A percentile compares a stretch with the other conserved stretches of the same genome.
Conservation (phyloP, 2,888 invertebrate genomes). For the Andrena chrysosceles region DNA sequence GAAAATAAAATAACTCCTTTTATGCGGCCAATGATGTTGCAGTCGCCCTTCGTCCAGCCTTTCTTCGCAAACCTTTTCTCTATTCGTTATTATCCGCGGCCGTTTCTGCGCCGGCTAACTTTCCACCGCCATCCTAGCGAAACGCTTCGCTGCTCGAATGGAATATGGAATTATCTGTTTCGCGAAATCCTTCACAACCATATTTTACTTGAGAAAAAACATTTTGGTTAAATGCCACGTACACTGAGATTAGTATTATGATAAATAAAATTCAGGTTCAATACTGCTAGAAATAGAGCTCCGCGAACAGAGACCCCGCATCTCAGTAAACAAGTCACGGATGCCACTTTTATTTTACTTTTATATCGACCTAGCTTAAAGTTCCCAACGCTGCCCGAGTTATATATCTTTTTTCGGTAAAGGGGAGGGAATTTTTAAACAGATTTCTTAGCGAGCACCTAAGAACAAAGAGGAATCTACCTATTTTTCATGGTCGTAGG, state of each 20-base stretch:
- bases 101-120: neutral
- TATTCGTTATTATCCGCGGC: conserved; percentile 23
- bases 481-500: no score
- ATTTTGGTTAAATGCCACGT: neutral
- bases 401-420: no score
- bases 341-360: no score
- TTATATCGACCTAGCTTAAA: no score
- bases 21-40: conserved; percentile 47
- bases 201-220: neutral
- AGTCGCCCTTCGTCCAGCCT: conserved; percentile 9
- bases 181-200: neutral
- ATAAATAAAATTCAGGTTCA: no score
- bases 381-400: no score
- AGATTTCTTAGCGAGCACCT: no score
- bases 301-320: no score
- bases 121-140: neutral
- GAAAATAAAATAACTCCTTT: conserved; percentile 60
- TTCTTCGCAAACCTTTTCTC: neutral
- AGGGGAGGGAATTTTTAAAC: no score
- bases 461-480: no score
- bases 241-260: neutral
- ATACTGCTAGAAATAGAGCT: no score
- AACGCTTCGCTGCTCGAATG: neutral
- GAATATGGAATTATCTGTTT: neutral
- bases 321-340: no score